These are phyloP conservation scores for Orgyia antiqua DNA, from an alignment of 2,888 invertebrate genomes.

Conservation along the genomic window DNA sequence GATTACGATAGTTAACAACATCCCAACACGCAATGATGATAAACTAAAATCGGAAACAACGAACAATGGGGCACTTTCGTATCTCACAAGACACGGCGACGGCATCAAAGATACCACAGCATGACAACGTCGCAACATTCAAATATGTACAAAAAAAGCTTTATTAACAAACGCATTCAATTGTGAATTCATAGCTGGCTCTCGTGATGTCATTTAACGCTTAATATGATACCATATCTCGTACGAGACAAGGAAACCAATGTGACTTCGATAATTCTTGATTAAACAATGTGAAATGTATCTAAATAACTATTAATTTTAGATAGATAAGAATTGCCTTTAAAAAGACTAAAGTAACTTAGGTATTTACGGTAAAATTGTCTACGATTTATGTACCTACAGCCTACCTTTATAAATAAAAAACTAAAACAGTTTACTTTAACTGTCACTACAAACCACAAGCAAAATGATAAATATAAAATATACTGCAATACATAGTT, in stretches of 20 bases:
- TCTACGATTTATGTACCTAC: no score
- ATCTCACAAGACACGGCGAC: constrained; percentile 32
- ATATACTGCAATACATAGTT: no score
- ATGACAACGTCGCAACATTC: constrained; percentile 34
- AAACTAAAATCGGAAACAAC: constrained; percentile 51
- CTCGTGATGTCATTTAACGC: constrained; percentile 53
- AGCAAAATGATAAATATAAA: no score
- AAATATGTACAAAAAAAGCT: constrained; percentile 42
- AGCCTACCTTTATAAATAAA: no score
- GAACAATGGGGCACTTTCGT: constrained; percentile 53
- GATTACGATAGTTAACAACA: constrained; percentile 27
- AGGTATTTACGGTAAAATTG: no score
- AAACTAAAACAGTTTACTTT: no score
- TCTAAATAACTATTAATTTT: no score
- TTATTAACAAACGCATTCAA: constrained; percentile 64
- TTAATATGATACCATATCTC: constrained; percentile 48
- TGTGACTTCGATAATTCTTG: constrained; percentile 30
- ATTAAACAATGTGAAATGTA: no score
- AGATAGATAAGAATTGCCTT: no score
- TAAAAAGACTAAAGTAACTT: no score
- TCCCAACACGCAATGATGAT: constrained; percentile 36
- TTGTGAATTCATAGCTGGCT: constrained; percentile 51
- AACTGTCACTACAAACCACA: no score
- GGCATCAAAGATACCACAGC: constrained; percentile 47
- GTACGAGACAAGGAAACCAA: constrained; percentile 34